These are phyloP conservation scores for Anableps anableps DNA, from an alignment of 2,797 vertebrate species.

Conservation along the genomic window DNA sequence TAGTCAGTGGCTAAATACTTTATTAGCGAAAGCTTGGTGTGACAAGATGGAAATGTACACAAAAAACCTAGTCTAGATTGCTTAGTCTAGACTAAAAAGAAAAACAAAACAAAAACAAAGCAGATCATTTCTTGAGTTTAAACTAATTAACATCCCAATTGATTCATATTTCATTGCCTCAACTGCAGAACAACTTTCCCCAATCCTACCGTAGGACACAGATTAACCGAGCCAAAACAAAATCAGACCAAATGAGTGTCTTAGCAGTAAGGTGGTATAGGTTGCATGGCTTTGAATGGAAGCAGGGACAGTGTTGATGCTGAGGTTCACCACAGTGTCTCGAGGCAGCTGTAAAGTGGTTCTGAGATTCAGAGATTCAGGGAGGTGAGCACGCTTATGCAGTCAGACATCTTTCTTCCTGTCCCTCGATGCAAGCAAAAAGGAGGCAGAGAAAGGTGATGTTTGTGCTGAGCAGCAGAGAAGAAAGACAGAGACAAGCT, in stretches of 20 bases:
- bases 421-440: slow-evolving; percentile 14
- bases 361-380: slow-evolving; percentile 46
- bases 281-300: slow-evolving; percentile 1
- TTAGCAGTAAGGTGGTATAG: slow-evolving; percentile 1
- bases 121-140: not conserved
- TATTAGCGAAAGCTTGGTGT: too few species aligned
- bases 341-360: slow-evolving; percentile 49
- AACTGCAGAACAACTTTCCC: not conserved
- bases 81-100: not conserved
- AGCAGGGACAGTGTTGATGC: not conserved
- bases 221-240: not conserved
- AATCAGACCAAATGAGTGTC: not conserved
- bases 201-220: not conserved
- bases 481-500: slow-evolving; percentile 9
- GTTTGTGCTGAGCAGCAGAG: slow-evolving; percentile 11
- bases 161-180: not conserved
- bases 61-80: not conserved
- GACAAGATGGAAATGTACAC: not conserved
- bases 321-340: slow-evolving; percentile 33
- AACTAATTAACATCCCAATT: not conserved
- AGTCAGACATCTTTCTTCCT: slow-evolving; percentile 40
- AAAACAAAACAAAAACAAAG: not conserved
- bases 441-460: slow-evolving; percentile 29
- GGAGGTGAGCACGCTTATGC: slow-evolving; percentile 31
- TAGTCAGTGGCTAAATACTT: too few species aligned